Percentiles rank a stretch among this genome's conserved stretches.
Evolutionary conservation across 2,113 vertebrate genomes (phyloP).

Genomic region (Alethe diademata): DNA sequence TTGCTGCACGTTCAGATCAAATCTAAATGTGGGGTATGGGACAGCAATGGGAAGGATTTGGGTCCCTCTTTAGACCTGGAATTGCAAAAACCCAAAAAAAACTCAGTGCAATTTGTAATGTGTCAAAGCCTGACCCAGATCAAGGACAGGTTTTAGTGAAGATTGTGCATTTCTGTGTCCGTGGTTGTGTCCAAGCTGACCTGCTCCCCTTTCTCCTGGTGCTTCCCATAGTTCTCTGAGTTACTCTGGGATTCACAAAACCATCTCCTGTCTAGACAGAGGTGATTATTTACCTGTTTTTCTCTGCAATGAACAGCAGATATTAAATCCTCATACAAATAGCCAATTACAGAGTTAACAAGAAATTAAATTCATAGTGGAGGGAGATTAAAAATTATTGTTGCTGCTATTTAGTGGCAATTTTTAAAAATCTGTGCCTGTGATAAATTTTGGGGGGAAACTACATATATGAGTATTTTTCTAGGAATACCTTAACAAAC

Average conservation of each 20-base stretch:
- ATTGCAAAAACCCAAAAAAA: background rate
- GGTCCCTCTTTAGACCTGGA: background rate
- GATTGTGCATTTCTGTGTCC: background rate
- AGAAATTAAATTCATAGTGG: slow-evolving; percentile 9
- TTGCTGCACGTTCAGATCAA: background rate
- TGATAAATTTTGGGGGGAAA: background rate
- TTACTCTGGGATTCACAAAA: background rate
- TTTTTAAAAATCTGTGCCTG: background rate
- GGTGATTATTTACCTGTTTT: background rate
- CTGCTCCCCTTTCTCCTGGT: background rate
- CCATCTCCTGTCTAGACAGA: background rate
- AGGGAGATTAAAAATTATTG: background rate
- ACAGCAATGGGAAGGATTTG: background rate
- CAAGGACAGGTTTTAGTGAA: background rate
- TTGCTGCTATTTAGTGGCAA: slow-evolving; percentile 30
- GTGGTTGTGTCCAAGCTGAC: background rate
- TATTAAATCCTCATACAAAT: slow-evolving; percentile 1
- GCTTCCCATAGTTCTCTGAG: background rate
- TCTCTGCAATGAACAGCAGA: background rate
- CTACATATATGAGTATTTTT: background rate
- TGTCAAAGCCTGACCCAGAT: background rate
- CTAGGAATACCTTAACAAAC: background rate
- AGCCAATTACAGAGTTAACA: background rate
- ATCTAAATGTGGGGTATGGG: background rate
- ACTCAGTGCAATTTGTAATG: background rate